Conservation (phyloP, 2,888 invertebrate species). For the Thymelicus sylvestris region DNA sequence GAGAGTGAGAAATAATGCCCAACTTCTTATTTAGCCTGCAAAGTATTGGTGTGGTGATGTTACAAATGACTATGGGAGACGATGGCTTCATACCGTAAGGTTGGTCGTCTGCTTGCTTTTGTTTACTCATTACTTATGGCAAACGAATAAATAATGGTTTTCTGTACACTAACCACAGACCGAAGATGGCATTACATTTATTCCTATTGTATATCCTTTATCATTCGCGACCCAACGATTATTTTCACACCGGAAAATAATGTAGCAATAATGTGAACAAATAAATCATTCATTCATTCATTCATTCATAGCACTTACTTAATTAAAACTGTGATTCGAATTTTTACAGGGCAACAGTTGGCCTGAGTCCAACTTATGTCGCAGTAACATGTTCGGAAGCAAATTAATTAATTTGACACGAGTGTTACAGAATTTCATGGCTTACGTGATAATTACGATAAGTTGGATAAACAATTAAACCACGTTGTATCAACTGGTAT, state of each 20-base stretch:
- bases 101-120: no score
- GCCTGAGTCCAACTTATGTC: constrained; percentile 4
- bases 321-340: constrained; percentile 30
- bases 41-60: no score
- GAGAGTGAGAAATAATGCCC: no score
- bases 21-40: no score
- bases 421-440: constrained; percentile 19
- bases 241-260: constrained; percentile 10
- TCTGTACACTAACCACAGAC: not conserved
- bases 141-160: no score
- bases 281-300: no score
- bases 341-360: constrained; percentile 29
- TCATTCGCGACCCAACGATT: not conserved
- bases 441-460: not conserved
- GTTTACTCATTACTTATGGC: no score
- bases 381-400: constrained; percentile 14
- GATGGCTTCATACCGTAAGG: no score
- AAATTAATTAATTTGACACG: constrained; percentile 29
- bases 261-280: no score
- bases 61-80: no score
- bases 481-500: no score
- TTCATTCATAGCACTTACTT: constrained; percentile 11
- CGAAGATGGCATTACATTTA: not conserved
- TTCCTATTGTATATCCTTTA: constrained; percentile 5
- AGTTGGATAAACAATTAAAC: no score